phyloP scores from a whole-genome alignment of 2,797 vertebrate genomes.

The Pelodytes ibericus region DNA sequence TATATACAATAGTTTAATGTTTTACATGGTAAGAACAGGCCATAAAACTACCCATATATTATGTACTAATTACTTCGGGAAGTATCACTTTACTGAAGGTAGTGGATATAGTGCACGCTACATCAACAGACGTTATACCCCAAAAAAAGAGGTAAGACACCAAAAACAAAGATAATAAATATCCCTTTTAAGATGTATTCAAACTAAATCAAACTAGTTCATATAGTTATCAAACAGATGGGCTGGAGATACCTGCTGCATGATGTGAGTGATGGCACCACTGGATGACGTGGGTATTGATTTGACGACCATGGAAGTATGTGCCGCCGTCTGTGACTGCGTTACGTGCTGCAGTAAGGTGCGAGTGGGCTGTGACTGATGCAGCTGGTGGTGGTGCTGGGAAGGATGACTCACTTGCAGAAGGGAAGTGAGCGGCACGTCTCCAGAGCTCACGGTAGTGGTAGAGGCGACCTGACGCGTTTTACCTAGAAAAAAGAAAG shows the following conservation, averaged over 20 bases:
- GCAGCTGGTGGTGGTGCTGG: conserved; percentile 73
- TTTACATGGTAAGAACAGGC: too few relatives aligned
- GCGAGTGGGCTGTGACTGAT: conserved; percentile 74
- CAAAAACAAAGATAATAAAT: too few relatives aligned
- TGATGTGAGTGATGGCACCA: conserved; percentile 76
- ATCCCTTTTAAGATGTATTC: too few relatives aligned
- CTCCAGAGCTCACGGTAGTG: conserved; percentile 63
- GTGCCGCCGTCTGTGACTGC: conserved; percentile 79
- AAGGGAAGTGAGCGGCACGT: conserved; percentile 69
- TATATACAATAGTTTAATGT: too few relatives aligned
- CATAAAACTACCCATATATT: too few relatives aligned
- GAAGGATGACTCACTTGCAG: conserved; percentile 80
- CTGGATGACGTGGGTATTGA: conserved; percentile 75
- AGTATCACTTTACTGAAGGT: too few relatives aligned
- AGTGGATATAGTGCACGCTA: too few relatives aligned
- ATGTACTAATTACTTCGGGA: too few relatives aligned
- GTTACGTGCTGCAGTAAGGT: conserved; percentile 76
- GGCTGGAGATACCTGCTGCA: conserved; percentile 78
- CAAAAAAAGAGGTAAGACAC: too few relatives aligned
- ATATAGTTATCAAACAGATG: background rate
- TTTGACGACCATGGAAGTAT: conserved; percentile 82
- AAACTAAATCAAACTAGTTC: too few relatives aligned
- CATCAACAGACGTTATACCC: too few relatives aligned
- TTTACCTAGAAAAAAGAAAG: conserved; percentile 60
- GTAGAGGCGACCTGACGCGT: conserved; percentile 60